Evolutionary conservation across 1,140 invertebrate species (phyloP), one percentile per base, ranked within the genome.

Genomic region (Mactra quadrangularis): DNA sequence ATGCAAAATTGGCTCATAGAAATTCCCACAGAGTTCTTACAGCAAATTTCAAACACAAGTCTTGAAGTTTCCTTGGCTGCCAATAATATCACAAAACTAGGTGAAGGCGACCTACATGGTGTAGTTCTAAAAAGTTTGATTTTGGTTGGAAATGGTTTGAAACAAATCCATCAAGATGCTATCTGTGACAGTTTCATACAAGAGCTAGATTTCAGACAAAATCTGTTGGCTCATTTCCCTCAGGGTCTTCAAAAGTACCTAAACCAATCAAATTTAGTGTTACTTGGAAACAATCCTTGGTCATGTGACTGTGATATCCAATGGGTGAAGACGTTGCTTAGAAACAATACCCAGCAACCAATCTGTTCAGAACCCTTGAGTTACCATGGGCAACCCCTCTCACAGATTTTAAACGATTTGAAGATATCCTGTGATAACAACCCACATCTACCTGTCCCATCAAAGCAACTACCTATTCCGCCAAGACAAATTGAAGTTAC

Each of bases 271-370:
- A 53, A 76, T 22, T 74, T 53, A 11, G 15, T 82, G 13, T 17
- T 87, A 59, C 59, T 87, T 2, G 33, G 38, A 27, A 55, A 75
- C n/a, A 87, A 87, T 66, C 82, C 82, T 29, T 88, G 87, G 86
- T 22, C 45, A 33, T 90, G 89, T 81, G 83, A 88, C 83, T 90
- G 89, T 81, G 68, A 68, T 45, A 62, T 85, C 11, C 52, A 87
- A 25, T 89, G 89, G 89, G 41, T 90, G 60, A 68, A 84, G 7
- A 47, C 71, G 0, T 87, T 85, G 60, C 47, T 89, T 0, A 70
- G 59, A n/a, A 62, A 41, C 19, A 41, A 29, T 25, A 27, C n/a
- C 25, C 68, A 38, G 19, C 47, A 76, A 27, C 82, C 82, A 60
- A 19, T 57, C 35, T 83, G 82, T 70, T 60, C 71, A 17, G n/a